Conservation (phyloP, 2,797 vertebrate species). For the Chanos chanos region DNA sequence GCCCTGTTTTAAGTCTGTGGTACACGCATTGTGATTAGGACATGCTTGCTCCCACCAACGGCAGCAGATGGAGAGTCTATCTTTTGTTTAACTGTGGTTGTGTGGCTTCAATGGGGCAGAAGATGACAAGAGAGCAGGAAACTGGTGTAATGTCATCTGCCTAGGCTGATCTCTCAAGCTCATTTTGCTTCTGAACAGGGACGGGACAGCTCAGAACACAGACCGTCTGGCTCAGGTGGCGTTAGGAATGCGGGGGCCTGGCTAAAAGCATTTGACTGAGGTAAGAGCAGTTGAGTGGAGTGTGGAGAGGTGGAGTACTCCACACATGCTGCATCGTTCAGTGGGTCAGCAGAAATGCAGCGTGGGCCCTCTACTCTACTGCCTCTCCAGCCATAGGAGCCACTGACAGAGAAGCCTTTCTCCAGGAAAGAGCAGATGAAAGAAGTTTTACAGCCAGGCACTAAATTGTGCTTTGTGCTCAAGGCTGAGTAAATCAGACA, state of each 20-base stretch:
- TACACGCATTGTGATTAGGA: conserved; percentile 9
- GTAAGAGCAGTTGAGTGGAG: too few species aligned
- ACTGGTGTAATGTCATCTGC: conserved; percentile 41
- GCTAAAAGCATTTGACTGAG: neutral
- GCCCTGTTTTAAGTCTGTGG: neutral
- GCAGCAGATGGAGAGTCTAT: conserved; percentile 47
- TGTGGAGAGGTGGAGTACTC: neutral
- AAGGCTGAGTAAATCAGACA: conserved; percentile 38
- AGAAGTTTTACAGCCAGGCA: conserved; percentile 42
- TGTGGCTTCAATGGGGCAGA: conserved; percentile 37
- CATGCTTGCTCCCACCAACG: conserved; percentile 8
- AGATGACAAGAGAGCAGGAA: conserved; percentile 17
- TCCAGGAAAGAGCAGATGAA: conserved; percentile 50
- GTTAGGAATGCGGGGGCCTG: neutral
- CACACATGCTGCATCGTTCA: neutral
- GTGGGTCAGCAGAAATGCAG: neutral
- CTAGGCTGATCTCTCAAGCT: conserved; percentile 33
- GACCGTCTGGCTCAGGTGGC: neutral
- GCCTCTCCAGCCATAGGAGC: conserved; percentile 39
- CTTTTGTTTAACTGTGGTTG: conserved; percentile 60
- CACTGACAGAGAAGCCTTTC: conserved; percentile 46
- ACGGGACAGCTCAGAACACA: neutral
- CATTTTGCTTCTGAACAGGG: neutral
- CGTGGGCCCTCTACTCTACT: conserved; percentile 32
- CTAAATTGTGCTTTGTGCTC: conserved; percentile 46